A percentile compares a stretch with the other conserved stretches of the same genome.
These are phyloP conservation scores for Danio rerio DNA, from an alignment of 2,113 vertebrate species.

Conservation along the genomic window GRCz12tu NC_133189.1:7905501-7906000, in stretches of 20 bases:
- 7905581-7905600: too few relatives aligned
- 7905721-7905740: background rate
- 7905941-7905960: background rate
- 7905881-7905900: constrained; percentile 98
- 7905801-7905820: constrained; percentile 94
- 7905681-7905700: background rate
- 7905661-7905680: too few relatives aligned
- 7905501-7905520: too few relatives aligned
- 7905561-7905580: too few relatives aligned
- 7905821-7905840: constrained; percentile 99
- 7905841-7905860: constrained; percentile 94
- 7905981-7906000: background rate
- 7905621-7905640: too few relatives aligned
- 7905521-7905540: too few relatives aligned
- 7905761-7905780: background rate
- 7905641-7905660: too few relatives aligned
- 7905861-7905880: constrained; percentile 97
- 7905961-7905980: background rate
- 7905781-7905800: background rate
- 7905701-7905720: background rate
- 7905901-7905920: constrained; percentile 84
- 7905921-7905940: background rate
- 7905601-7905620: too few relatives aligned
- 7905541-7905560: too few relatives aligned
- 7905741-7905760: background rate